Evolutionary conservation across 2,113 vertebrate species (phyloP), one percentile per base, ranked within the genome.

Genomic region (Cavia aperea): DNA sequence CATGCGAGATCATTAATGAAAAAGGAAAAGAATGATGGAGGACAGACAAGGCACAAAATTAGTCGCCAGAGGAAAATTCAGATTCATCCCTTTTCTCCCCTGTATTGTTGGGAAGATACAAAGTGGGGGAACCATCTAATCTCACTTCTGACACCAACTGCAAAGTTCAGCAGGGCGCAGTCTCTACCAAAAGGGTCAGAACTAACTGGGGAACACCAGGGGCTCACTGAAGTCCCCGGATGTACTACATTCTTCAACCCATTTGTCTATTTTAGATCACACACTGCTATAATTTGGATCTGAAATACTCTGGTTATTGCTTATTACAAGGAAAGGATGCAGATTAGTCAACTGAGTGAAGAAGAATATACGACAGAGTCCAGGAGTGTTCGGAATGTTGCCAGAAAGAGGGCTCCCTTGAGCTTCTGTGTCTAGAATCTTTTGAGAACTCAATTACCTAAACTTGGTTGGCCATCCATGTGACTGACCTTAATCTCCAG

Each of bases 391-490:
- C 56, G 16, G 46, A 65, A 12, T n/a, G 2, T 29, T n/a, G 43
- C 31, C 78, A 56, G 10, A 39, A n/a, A 12, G 29, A 26, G 65
- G 12, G 36, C 26, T 77, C 21, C 14, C 60, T 10, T 24, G 24
- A 63, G 24, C 23, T 54, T 84, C 56, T 1, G 18, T 5, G 29
- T 66, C 63, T 58, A 39, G 18, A 49, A 51, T 63, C 23, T 73
- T 63, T 56, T 24, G 14, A 31, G 13, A 23, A 16, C n/a, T 72
- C 56, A 23, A 19, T 81, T 31, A 43, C 36, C 54, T 73, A 24
- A 72, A 79, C n/a, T 26, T 60, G 6, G 21, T 36, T 36, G 15
- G 33, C 4, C 0, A 24, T 49, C 13, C 2, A 58, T 3, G 0
- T 75, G 58, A 14, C 5, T 60, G 31, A 62, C 16, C 36, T 90